phyloP scores from a whole-genome alignment of 2,797 vertebrate genomes.

The Cottoperca gobio region DNA sequence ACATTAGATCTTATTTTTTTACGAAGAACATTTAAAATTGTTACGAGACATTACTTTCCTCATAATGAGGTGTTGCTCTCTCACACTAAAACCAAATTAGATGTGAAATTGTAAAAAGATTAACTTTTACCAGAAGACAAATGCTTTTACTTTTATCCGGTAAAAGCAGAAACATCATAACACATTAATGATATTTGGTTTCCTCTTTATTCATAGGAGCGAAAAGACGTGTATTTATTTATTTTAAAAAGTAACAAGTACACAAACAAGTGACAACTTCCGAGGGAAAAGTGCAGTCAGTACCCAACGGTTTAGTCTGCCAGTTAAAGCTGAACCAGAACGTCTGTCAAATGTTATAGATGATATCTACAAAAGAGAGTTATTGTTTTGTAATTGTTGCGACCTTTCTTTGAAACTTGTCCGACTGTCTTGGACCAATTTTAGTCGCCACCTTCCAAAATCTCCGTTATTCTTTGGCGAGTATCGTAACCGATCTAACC shows the following conservation, averaged over 20 bases:
- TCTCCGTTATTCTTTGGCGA: no score
- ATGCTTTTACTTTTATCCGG: not conserved
- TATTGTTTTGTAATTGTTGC: not conserved
- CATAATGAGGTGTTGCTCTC: not conserved
- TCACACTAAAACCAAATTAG: not conserved
- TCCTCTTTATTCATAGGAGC: not conserved
- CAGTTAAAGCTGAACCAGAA: not conserved
- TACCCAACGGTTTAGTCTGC: not conserved
- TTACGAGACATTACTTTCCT: not conserved
- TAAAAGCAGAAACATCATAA: not conserved
- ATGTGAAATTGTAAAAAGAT: constrained; percentile 3
- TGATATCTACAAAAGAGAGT: not conserved
- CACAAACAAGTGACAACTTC: not conserved
- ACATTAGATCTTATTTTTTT: not conserved
- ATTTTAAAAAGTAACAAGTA: not conserved
- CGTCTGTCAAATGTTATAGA: not conserved
- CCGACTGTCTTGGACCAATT: not conserved
- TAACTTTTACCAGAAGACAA: not conserved
- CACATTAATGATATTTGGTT: not conserved
- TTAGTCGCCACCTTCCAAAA: no score
- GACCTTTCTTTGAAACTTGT: not conserved
- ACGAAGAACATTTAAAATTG: not conserved
- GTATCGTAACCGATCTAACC: no score
- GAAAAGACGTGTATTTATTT: not conserved
- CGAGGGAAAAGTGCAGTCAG: no score